Percentiles rank a stretch among this genome's conserved stretches.
phyloP scores from a whole-genome alignment of 2,113 vertebrate genomes.

The Pterocles gutturalis region DNA sequence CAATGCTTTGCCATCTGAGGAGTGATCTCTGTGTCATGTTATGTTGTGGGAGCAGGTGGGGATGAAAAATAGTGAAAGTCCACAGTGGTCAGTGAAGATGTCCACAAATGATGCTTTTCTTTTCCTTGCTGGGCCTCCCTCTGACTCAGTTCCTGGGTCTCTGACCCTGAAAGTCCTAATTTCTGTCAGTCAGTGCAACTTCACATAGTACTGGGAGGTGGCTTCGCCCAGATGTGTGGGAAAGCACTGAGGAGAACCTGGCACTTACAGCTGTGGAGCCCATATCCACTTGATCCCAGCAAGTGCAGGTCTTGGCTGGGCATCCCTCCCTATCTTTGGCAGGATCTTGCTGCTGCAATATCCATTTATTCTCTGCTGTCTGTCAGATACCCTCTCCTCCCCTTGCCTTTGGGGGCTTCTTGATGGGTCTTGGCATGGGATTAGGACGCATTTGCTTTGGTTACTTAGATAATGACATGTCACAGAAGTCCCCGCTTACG shows the following conservation, averaged over 20 bases:
- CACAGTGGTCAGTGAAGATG: background rate
- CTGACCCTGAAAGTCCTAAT: background rate
- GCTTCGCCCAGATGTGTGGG: background rate
- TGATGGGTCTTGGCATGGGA: background rate
- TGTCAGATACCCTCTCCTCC: background rate
- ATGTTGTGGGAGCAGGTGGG: background rate
- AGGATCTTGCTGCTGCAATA: background rate
- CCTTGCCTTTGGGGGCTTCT: background rate
- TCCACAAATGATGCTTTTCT: background rate
- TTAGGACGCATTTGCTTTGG: background rate
- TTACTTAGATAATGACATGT: background rate
- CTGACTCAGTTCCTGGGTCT: background rate
- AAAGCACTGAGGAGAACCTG: background rate
- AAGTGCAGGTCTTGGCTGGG: background rate
- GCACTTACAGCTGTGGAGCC: background rate
- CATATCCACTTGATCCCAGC: background rate
- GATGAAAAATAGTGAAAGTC: background rate
- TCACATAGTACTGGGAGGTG: background rate
- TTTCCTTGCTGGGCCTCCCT: constrained; percentile 21
- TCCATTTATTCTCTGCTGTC: background rate
- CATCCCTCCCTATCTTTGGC: background rate
- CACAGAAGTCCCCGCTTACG: background rate
- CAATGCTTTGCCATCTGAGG: background rate
- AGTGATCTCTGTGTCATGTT: background rate
- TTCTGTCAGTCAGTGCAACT: background rate